Evolutionary conservation across 2,888 invertebrate genomes (phyloP).

Genomic region (Megalurothrips usitatus): DNA sequence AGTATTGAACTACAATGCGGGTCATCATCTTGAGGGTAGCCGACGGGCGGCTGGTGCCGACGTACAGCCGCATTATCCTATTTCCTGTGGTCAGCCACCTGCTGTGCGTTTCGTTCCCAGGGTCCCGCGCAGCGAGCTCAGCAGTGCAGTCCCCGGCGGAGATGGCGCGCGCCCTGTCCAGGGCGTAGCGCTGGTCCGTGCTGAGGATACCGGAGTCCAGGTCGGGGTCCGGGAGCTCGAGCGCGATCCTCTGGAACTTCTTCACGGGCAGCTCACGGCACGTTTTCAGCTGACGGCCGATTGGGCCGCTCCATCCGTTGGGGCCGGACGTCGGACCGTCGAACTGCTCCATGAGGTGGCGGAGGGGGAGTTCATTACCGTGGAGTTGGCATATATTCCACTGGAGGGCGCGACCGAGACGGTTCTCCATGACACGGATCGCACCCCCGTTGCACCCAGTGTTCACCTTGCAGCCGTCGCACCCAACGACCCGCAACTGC

Average conservation of each 20-base stretch:
- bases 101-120: constrained; percentile 30
- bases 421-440: neutral
- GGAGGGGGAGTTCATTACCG: neutral
- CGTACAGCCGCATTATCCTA: constrained; percentile 18
- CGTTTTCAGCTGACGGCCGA: neutral
- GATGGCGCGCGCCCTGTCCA: neutral
- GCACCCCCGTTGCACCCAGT: neutral
- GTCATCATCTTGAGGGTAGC: constrained; percentile 38
- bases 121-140: constrained; percentile 28
- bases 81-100: constrained; percentile 33
- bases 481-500: neutral
- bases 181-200: neutral
- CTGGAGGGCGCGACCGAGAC: neutral
- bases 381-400: neutral
- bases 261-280: neutral
- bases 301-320: neutral
- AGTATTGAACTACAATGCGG: constrained; percentile 35
- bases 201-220: neutral
- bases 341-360: neutral
- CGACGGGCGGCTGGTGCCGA: neutral
- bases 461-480: neutral
- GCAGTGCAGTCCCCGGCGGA: neutral
- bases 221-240: neutral
- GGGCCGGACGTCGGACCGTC: neutral
- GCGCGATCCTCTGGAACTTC: neutral